phyloP scores from a whole-genome alignment of 1,140 invertebrate species.

The Drosophila takahashii region DNA sequence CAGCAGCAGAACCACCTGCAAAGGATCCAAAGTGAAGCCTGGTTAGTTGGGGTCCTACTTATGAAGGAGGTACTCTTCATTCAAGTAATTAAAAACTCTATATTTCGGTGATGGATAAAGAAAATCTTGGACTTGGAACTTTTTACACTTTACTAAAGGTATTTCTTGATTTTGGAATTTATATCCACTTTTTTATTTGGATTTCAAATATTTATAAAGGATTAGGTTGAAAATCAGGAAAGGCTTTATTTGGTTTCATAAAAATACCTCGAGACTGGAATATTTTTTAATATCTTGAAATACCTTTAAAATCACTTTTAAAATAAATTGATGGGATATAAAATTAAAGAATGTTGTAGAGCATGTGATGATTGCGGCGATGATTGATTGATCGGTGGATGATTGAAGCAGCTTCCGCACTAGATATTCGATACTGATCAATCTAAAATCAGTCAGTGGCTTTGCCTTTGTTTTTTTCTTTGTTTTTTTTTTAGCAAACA shows the following conservation, averaged over 20 bases:
- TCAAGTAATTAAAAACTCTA: background rate
- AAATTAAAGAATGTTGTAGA: slow-evolving; percentile 3
- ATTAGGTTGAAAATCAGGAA: too few species aligned
- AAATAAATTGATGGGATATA: background rate
- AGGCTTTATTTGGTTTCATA: too few species aligned
- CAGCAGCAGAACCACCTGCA: slow-evolving; percentile 95
- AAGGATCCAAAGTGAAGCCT: slow-evolving; percentile 34
- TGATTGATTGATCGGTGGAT: slow-evolving; percentile 18
- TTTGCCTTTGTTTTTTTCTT: slow-evolving; percentile 1
- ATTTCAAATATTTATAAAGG: too few species aligned
- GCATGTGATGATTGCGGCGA: slow-evolving; percentile 14
- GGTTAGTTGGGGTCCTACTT: slow-evolving; percentile 13
- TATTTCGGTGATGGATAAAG: background rate
- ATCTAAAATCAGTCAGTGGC: slow-evolving; percentile 83
- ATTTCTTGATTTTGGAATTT: too few species aligned
- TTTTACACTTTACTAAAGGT: slow-evolving; percentile 1
- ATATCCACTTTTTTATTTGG: too few species aligned
- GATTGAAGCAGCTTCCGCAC: slow-evolving; percentile 34
- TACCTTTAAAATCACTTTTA: background rate
- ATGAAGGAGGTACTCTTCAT: background rate
- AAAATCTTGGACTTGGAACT: background rate
- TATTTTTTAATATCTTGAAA: background rate
- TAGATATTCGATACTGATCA: slow-evolving; percentile 84
- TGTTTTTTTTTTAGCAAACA: slow-evolving; percentile 24
- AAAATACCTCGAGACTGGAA: too few species aligned